Evolutionary conservation across 2,797 vertebrate genomes (phyloP).

Genomic region (Myotis findleyi): DNA sequence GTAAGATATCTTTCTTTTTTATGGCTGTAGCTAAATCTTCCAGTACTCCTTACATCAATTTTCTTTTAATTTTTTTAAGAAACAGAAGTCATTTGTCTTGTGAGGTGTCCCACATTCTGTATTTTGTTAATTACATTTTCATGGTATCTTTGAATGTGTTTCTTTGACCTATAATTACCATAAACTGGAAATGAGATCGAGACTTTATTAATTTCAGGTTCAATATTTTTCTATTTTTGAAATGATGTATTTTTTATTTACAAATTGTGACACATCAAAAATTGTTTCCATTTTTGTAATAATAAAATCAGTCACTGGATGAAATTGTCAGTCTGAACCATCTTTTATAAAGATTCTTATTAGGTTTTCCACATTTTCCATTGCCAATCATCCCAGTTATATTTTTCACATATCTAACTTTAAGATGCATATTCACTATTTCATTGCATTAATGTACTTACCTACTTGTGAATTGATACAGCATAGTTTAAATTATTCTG

Average conservation of each 20-base stretch:
- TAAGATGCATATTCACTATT: not conserved
- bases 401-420: not conserved
- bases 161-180: not conserved
- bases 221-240: not conserved
- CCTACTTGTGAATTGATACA: not conserved
- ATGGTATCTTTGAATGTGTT: not conserved
- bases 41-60: not conserved
- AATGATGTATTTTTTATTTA: not conserved
- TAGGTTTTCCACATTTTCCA: not conserved
- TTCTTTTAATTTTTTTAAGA: not conserved
- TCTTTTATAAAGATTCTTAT: not conserved
- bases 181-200: not conserved
- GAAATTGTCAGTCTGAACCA: not conserved
- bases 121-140: not conserved
- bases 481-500: not conserved
- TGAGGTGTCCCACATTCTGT: not conserved
- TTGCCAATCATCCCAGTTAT: not conserved
- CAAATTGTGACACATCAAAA: not conserved
- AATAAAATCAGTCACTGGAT: not conserved
- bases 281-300: not conserved
- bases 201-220: not conserved
- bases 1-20: not conserved
- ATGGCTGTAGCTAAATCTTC: not conserved
- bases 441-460: not conserved
- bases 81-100: not conserved